phyloP scores from a whole-genome alignment of 2,888 invertebrate genomes.

The Cosmia trapezina region DNA sequence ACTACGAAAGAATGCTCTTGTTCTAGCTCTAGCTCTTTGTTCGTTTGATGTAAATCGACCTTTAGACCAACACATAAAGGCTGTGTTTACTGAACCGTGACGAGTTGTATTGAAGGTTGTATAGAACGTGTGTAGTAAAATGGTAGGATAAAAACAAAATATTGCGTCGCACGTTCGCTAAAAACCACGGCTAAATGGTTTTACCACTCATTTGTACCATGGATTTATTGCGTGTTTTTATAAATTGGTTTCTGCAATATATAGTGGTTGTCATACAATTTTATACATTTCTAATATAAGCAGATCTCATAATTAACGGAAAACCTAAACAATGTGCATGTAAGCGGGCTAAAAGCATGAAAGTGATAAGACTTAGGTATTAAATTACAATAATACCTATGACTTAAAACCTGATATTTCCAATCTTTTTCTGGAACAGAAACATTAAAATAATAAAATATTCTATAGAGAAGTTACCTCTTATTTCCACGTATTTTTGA shows the following conservation, averaged over 20 bases:
- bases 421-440: neutral
- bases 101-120: neutral
- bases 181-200: neutral
- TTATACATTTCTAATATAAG: neutral
- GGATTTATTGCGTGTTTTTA: neutral
- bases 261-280: neutral
- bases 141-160: neutral
- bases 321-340: neutral
- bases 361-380: neutral
- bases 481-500: neutral
- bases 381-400: neutral
- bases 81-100: slow-evolving; percentile 10
- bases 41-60: too few relatives aligned
- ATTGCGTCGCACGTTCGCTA: neutral
- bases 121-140: slow-evolving; percentile 1
- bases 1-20: too few relatives aligned
- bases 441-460: neutral
- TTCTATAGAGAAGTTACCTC: neutral
- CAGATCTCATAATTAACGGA: neutral
- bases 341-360: neutral
- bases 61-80: too few relatives aligned
- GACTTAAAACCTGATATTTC: neutral
- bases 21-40: too few relatives aligned
- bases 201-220: neutral
- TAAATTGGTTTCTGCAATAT: neutral